Base-by-base conservation (phyloP, 1,140 invertebrate genomes). In the Grapholita molesta region DNA sequence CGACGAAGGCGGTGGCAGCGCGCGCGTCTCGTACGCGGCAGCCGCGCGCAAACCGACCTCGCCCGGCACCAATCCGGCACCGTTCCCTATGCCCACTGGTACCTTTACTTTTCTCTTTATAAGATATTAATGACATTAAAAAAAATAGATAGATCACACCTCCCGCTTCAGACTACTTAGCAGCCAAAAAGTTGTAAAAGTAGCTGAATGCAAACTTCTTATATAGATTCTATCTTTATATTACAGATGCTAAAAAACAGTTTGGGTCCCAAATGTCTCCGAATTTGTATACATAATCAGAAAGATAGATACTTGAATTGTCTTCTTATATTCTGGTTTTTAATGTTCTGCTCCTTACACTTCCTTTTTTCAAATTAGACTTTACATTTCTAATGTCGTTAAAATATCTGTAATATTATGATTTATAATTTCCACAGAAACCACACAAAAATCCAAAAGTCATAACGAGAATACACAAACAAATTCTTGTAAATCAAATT, bases 1-100 rank as follows among this genome's bases (percentile, higher is more conserved):
- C 72, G 89, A 90, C 73, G 87, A 90, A 66, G 88, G 89, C 32
- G 87, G 87, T 66, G 89, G 89, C 71, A 80, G 75, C 35, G 78
- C 57, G 61, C 84, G 86, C 67, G 89, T 86, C 30, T 91, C 89
- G 9, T 91, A 91, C 68, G 89, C 89, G 30, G 89, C 89, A 38
- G 89, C 89, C 15, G 87, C 89, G 57, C 82, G 86, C 65, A 91
- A 90, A 74, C 83, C 85, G n/a, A 71, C 79, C 38, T 87, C 89
- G 42, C 85, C 86, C 66, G 83, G 81, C 71, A 84, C 74, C 70
- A 76, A 77, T 33, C 76, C 81, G 38, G 75, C 81, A 69, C 83
- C 83, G 72, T 86, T 85, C 72, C 77, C 80, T 24, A 74, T 76
- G 67, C 82, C 79, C 73, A 80, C 83, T 83, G 88, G 88, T 90